These are phyloP conservation scores for honey bee (Apis mellifera) DNA, from an alignment of 1,140 invertebrate species.

Conservation along the genomic window DNA sequence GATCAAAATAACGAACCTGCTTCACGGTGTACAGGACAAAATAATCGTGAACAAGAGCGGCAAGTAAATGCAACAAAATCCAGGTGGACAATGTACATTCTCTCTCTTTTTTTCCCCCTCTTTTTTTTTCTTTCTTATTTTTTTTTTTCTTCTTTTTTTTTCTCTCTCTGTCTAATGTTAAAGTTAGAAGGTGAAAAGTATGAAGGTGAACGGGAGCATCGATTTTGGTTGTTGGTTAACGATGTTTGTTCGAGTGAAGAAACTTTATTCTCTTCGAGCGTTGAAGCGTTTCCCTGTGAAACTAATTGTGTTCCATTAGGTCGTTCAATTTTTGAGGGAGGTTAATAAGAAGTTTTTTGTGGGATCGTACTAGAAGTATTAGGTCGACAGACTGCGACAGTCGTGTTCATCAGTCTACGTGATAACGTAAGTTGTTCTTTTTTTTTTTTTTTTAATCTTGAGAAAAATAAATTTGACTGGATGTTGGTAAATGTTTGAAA, in stretches of 20 bases:
- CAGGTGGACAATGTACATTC: background rate
- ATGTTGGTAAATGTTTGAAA: background rate
- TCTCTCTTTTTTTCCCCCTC: background rate
- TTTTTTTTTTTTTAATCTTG: background rate
- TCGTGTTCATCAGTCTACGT: background rate
- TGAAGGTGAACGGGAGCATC: background rate
- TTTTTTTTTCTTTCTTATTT: conserved; percentile 1
- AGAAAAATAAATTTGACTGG: background rate
- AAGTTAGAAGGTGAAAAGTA: background rate
- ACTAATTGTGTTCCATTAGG: background rate
- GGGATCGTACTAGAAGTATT: background rate
- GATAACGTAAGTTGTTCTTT: conserved; percentile 8
- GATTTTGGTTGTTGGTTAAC: too few relatives aligned
- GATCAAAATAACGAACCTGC: conserved; percentile 74
- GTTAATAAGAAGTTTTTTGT: background rate
- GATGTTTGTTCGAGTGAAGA: background rate
- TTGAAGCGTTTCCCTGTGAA: background rate
- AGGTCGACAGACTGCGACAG: background rate
- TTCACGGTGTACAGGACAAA: conserved; percentile 75
- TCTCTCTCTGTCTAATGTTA: background rate
- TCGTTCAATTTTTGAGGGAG: background rate
- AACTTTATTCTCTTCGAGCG: background rate
- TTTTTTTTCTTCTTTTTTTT: background rate
- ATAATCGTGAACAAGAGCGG: conserved; percentile 70
- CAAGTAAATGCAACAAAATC: conserved; percentile 42